Evolutionary conservation across 2,113 vertebrate genomes (phyloP), one percentile per base, ranked within the genome.

Genomic region (Gila orcuttii): DNA sequence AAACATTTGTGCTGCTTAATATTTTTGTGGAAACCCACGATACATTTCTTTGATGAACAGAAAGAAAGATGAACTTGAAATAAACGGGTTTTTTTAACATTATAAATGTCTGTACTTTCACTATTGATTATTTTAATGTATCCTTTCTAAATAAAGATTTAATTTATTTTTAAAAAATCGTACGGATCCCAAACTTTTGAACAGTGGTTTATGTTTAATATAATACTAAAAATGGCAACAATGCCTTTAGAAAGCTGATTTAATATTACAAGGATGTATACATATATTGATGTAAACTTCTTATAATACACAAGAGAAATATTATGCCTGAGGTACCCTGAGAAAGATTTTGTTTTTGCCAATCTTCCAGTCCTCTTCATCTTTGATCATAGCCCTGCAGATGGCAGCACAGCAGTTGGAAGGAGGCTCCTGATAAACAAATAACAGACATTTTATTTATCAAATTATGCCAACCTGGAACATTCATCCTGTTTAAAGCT

Each of bases 261-360:
- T 31, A 33, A 33, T 8, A 33, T 68, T 74, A 74, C 23, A 45
- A 12, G 2, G 11, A 45, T 25, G 11, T n/a, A n/a, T 12, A 45
- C 11, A 23, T 23, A 45, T 45, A 73, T 25, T 42, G 11, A 36
- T 73, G 12, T 66, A 21, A 33, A 79, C 68, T 57, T 28, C 55
- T 15, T 33, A 47, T 9, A 47, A n/a, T 36, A 69, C 31, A 74
- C 11, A 59, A 2, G 59, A 73, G 10, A 73, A 47, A 79, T 31
- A 31, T n/a, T 47, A 25, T 8, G 9, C 21, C 10, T 10, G 19
- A 15, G 10, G 52, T 93, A 99, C 98, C 96, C 96, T 99, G 36
- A 99, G 93, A 89, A 99, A 99, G 86, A 99, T 93, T 92, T 98
- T 98, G 76, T 91, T 97, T 86, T 68, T 97, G 82, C 98, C 98